phyloP scores from a whole-genome alignment of 1,140 invertebrate genomes.

The Drosophila equinoxialis region DNA sequence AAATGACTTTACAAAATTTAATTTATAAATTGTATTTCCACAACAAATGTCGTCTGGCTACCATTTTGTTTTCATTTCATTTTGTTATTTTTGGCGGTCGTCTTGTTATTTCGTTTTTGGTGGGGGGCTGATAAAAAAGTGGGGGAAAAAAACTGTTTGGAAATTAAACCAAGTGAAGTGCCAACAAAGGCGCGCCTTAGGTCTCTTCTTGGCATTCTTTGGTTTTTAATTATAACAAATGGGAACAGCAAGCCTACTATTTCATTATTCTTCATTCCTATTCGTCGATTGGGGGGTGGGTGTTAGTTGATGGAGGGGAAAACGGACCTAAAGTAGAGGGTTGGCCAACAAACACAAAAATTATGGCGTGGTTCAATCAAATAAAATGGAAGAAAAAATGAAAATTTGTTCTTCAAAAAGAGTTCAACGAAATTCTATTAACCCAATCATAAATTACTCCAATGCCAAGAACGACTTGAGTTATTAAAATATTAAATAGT shows the following conservation, averaged over 20 bases:
- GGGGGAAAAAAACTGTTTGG: conserved; percentile 38
- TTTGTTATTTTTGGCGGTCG: conserved; percentile 52
- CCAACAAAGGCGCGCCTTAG: conserved; percentile 70
- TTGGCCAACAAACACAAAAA: conserved; percentile 13
- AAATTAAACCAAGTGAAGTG: conserved; percentile 43
- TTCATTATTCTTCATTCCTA: background rate
- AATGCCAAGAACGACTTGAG: conserved; percentile 38
- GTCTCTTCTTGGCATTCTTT: conserved; percentile 49
- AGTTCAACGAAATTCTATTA: conserved; percentile 80
- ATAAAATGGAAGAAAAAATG: conserved; percentile 52
- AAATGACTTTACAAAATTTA: conserved; percentile 67
- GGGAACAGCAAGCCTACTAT: conserved; percentile 7
- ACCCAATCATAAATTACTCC: conserved; percentile 71
- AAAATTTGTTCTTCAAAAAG: conserved; percentile 56
- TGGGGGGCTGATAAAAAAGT: conserved; percentile 1
- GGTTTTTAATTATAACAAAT: conserved; percentile 18
- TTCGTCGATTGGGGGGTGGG: conserved; percentile 1
- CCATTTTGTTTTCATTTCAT: conserved; percentile 29
- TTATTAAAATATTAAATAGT: conserved; percentile 44
- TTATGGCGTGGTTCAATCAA: conserved; percentile 73
- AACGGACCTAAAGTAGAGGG: background rate
- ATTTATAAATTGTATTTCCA: conserved; percentile 62
- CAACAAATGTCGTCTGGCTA: conserved; percentile 24
- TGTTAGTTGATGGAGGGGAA: background rate
- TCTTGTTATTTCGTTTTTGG: background rate